Evolutionary conservation across 2,888 invertebrate genomes (phyloP).

Genomic region (Archaeoteleia sp.): DNA sequence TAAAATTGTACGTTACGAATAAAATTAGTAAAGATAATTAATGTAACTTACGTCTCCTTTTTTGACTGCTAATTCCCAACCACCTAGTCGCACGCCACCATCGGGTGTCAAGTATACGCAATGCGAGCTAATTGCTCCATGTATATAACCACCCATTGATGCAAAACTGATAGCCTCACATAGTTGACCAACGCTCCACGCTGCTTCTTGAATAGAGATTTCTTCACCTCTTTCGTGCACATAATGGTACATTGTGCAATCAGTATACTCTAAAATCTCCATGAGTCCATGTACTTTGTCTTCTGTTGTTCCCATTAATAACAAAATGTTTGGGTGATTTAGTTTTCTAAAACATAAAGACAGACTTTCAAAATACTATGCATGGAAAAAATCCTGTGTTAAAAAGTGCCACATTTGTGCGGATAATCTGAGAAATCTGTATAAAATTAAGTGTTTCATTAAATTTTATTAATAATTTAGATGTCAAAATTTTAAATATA

Average conservation of each 20-base stretch:
- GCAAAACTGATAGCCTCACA: constrained; percentile 64
- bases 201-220: constrained; percentile 62
- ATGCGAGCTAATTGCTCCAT: constrained; percentile 66
- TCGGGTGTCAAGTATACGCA: constrained; percentile 64
- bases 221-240: constrained; percentile 67
- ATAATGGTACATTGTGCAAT: constrained; percentile 66
- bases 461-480: too few relatives aligned
- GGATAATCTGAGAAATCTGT: too few relatives aligned
- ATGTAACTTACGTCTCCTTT: constrained; percentile 29
- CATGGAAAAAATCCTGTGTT: too few relatives aligned
- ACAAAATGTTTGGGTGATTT: constrained; percentile 65
- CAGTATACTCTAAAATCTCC: constrained; percentile 65
- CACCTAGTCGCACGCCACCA: constrained; percentile 65
- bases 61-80: constrained; percentile 66
- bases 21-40: not conserved
- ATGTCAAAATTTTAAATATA: too few relatives aligned
- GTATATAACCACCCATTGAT: constrained; percentile 66
- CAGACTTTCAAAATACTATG: too few relatives aligned
- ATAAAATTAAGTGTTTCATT: too few relatives aligned
- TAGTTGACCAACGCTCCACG: constrained; percentile 63
- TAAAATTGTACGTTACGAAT: not conserved
- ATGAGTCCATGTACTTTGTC: constrained; percentile 63
- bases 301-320: constrained; percentile 66
- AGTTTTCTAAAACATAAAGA: constrained; percentile 60
- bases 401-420: too few relatives aligned